These are phyloP conservation scores for Calameuta pallipes DNA, from an alignment of 2,888 invertebrate genomes.

Conservation along the genomic window DNA sequence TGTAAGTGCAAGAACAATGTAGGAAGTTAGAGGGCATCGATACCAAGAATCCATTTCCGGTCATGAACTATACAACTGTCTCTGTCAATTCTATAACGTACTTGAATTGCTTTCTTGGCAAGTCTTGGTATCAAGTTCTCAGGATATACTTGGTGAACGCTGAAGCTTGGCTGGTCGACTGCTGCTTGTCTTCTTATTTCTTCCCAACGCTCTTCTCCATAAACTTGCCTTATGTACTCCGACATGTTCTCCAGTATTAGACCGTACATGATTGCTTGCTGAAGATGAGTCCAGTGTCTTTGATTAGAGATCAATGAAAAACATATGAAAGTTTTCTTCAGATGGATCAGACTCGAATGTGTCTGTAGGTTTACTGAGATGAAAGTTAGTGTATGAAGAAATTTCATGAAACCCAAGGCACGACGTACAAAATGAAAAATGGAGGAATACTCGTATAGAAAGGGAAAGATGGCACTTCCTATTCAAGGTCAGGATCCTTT, in stretches of 20 bases:
- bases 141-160: slow-evolving; percentile 93
- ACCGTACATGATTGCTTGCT: slow-evolving; percentile 83
- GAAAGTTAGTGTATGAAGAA: background rate
- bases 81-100: slow-evolving; percentile 50
- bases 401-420: background rate
- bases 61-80: background rate
- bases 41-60: background rate
- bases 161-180: slow-evolving; percentile 89
- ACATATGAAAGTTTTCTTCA: background rate
- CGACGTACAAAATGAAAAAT: background rate
- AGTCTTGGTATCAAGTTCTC: slow-evolving; percentile 88
- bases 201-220: slow-evolving; percentile 95
- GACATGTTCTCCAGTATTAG: slow-evolving; percentile 93
- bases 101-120: slow-evolving; percentile 88
- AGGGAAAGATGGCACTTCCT: background rate
- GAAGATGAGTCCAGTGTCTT: background rate
- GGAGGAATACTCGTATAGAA: background rate
- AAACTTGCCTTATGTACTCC: slow-evolving; percentile 91
- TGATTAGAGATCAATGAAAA: background rate
- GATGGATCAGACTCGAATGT: background rate
- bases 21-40: background rate
- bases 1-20: slow-evolving; percentile 57
- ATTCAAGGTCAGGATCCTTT: background rate
- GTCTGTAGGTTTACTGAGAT: background rate
- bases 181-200: slow-evolving; percentile 86